Percentiles rank a stretch among this genome's conserved stretches.
These are phyloP conservation scores for Myotis brandtii DNA, from an alignment of 2,113 vertebrate genomes.

Conservation along the genomic window DNA sequence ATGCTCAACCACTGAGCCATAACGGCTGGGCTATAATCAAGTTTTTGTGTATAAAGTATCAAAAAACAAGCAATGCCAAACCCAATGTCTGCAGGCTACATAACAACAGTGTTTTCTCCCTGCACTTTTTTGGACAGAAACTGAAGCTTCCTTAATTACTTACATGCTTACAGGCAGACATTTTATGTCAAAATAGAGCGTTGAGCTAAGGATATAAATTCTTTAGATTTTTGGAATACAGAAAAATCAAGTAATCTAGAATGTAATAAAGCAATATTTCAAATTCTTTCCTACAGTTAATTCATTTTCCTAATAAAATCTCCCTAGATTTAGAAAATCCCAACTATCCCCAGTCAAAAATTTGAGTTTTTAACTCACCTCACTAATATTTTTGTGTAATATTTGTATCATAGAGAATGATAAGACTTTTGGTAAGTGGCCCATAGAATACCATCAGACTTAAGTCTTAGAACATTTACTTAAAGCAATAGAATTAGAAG, in stretches of 20 bases:
- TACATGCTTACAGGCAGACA: background rate
- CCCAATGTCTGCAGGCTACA: background rate
- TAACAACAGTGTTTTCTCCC: background rate
- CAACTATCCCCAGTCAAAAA: background rate
- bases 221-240: background rate
- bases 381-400: background rate
- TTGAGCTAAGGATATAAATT: background rate
- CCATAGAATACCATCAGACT: background rate
- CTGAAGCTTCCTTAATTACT: background rate
- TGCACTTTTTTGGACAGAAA: background rate
- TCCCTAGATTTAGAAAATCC: background rate
- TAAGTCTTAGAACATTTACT: conserved; percentile 37
- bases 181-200: background rate
- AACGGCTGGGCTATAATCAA: background rate
- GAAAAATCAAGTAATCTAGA: background rate
- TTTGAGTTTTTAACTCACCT: conserved; percentile 23
- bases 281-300: background rate
- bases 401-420: background rate
- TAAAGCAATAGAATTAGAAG: conserved; percentile 78
- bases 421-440: background rate
- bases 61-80: background rate
- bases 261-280: background rate
- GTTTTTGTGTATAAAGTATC: background rate
- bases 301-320: conserved; percentile 13
- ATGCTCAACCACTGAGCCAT: too few species aligned